These are phyloP conservation scores for Elachura formosa DNA, from an alignment of 2,113 vertebrate genomes.

Conservation along the genomic window DNA sequence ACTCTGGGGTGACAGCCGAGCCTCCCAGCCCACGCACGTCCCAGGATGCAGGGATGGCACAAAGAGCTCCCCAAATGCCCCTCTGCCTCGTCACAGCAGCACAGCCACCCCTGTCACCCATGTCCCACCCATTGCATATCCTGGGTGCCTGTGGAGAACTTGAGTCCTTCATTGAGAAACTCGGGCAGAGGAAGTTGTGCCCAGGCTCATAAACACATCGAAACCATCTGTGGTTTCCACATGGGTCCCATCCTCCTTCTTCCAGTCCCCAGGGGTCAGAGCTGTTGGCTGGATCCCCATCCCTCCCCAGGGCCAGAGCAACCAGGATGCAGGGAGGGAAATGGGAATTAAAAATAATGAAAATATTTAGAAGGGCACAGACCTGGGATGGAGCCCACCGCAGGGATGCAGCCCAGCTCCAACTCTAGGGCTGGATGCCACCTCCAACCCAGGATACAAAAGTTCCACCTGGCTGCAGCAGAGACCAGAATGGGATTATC, in stretches of 20 bases:
- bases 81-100: not conserved
- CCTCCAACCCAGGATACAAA: not conserved
- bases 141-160: fast-evolving
- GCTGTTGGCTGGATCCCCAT: not conserved
- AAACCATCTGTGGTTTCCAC: conserved; percentile 28
- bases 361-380: not conserved
- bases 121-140: not conserved
- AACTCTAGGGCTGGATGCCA: fast-evolving
- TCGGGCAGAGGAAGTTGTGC: not conserved
- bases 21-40: not conserved
- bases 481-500: not conserved
- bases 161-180: not conserved
- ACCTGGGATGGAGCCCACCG: not conserved
- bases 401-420: not conserved
- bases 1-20: fast-evolving
- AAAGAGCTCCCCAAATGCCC: not conserved
- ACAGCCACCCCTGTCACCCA: not conserved
- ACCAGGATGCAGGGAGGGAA: not conserved
- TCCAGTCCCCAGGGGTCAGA: not conserved
- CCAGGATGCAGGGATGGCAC: fast-evolving
- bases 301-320: not conserved
- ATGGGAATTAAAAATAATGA: not conserved
- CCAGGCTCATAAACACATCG: not conserved
- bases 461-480: not conserved
- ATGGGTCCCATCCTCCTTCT: not conserved